Evolutionary conservation across 2,888 invertebrate species (phyloP).

Genomic region (Andrena fulva): DNA sequence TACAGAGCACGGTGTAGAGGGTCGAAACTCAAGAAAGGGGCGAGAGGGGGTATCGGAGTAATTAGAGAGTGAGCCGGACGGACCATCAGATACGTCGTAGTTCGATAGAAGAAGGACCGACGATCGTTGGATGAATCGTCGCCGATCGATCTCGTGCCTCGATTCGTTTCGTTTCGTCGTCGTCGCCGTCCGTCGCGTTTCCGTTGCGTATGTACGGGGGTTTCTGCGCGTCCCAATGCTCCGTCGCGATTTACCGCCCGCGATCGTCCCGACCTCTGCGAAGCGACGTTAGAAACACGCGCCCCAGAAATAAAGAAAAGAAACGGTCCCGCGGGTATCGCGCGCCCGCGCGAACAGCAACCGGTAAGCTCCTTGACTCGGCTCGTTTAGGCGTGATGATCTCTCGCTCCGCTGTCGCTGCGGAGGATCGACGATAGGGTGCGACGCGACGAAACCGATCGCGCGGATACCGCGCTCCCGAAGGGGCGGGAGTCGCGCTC

Average conservation of each 20-base stretch:
- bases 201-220: constrained; percentile 8
- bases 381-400: constrained; percentile 33
- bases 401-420: constrained; percentile 33
- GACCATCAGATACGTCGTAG: constrained; percentile 69
- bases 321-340: constrained; percentile 17
- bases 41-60: constrained; percentile 63
- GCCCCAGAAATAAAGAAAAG: constrained; percentile 25
- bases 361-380: not conserved
- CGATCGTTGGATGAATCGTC: constrained; percentile 47
- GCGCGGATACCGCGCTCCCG: constrained; percentile 32
- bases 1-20: constrained; percentile 71
- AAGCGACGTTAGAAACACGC: constrained; percentile 29
- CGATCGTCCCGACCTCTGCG: constrained; percentile 24
- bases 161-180: constrained; percentile 57
- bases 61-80: constrained; percentile 72
- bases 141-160: constrained; percentile 62
- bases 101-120: constrained; percentile 66
- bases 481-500: not conserved
- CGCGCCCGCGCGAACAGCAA: constrained; percentile 25
- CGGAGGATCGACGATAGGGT: constrained; percentile 18
- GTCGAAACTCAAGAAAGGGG: constrained; percentile 62
- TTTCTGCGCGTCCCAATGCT: constrained; percentile 10
- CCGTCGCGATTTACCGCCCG: constrained; percentile 8
- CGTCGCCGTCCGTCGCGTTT: constrained; percentile 65
- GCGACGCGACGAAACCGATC: constrained; percentile 29